Base-by-base conservation (phyloP, 1,140 invertebrate species). In the Pseudachorutes palmiensis region DNA sequence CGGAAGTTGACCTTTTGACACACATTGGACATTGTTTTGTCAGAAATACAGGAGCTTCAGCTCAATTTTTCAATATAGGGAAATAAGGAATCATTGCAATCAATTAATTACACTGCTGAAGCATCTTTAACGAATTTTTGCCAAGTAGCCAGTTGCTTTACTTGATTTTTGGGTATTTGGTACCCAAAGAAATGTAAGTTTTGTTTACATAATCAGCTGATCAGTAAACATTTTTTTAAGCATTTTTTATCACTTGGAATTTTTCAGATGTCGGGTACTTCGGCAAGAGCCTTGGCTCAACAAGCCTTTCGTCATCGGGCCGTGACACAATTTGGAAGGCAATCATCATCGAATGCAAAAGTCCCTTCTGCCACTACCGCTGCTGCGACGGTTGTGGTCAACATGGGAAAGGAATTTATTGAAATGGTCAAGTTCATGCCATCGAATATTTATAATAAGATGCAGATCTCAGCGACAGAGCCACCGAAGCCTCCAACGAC, bases 401-500 rank as follows among this genome's bases (percentile, higher is more conserved):
- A 55, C 24, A 14, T 55, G 5, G 51, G 51, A 12, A 55, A 55
- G 24, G 51, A 55, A 12, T 55, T 55, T 24, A 55, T 55, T 14
- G 51, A 55, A 55, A 55, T 55, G 51, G 24, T 55, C 14, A 55
- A 55, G 51, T 24, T 14, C 51, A 12, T 55, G 9, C 51, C 51
- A 5, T 12, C 51, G 51, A 55, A 24, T 26, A 55, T 55, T 16
- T 55, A 55, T 22, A 55, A 22, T 24, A 55, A 55, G 24, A 55
- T 55, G 51, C 51, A 55, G 24, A 55, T 55, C 51, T 55, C 51
- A 19, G 5, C 51, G 3, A 12, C 14, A 19, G 61, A 64, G 31
- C 57, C n/a, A 28, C 55, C 36, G 28, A 64, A 28, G 22, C 48
- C 45, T n/a, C 26, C 66, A 60, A 16, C 59, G 2, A 55, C 51